Conservation (phyloP, 2,888 invertebrate genomes). For the Perizoma affinitatum region DNA sequence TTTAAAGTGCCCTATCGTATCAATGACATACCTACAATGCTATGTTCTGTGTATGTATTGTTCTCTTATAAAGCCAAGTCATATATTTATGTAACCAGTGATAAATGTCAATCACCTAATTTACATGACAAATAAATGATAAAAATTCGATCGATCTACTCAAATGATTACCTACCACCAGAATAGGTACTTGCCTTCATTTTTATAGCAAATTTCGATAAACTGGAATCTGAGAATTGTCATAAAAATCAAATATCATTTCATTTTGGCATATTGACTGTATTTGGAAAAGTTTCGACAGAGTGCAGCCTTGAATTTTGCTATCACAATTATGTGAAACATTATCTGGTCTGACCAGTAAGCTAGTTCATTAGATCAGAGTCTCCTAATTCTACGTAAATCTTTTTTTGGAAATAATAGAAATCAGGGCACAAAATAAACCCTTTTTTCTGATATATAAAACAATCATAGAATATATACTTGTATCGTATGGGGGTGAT, state of each 20-base stretch:
- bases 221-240: slow-evolving; percentile 17
- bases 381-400: no score
- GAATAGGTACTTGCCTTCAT: neutral
- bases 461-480: no score
- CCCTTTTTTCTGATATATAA: no score
- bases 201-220: slow-evolving; percentile 12
- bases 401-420: no score
- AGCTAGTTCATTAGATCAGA: no score
- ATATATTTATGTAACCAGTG: slow-evolving; percentile 9
- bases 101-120: slow-evolving; percentile 27
- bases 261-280: neutral
- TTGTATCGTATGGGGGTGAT: no score
- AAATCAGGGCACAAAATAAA: no score
- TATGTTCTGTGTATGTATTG: neutral
- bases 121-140: slow-evolving; percentile 25
- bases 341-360: no score
- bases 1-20: neutral
- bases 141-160: slow-evolving; percentile 21
- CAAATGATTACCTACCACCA: slow-evolving; percentile 11
- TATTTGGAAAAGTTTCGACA: slow-evolving; percentile 5
- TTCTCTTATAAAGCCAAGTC: neutral
- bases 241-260: slow-evolving; percentile 16
- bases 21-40: no score
- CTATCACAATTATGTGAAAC: no score
- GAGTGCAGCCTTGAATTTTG: slow-evolving; percentile 1